phyloP scores from a whole-genome alignment of 92 coral and sea anemone genomes.

The Blastomussa wellsi region DNA sequence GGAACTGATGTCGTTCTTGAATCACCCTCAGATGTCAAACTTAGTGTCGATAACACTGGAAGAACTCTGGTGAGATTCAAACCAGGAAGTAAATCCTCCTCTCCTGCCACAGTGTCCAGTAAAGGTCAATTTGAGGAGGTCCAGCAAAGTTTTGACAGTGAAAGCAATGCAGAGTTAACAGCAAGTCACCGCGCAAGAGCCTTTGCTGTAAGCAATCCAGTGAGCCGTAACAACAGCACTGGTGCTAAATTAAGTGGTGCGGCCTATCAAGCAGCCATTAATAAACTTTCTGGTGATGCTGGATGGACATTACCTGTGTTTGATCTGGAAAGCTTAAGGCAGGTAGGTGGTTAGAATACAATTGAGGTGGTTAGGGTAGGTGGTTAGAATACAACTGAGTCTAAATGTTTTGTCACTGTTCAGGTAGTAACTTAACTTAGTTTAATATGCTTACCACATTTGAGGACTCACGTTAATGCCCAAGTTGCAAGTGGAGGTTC shows the following conservation, averaged over 20 bases:
- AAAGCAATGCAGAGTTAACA: neutral
- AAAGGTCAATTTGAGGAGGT: neutral
- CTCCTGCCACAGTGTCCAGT: neutral
- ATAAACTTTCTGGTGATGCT: conserved; percentile 25
- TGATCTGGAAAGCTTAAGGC: conserved; percentile 64
- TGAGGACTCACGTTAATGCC: no score
- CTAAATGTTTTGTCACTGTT: no score
- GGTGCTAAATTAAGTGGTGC: conserved; percentile 30
- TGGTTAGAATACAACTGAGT: no score
- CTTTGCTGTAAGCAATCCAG: conserved; percentile 8
- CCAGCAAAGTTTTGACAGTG: neutral
- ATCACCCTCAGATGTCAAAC: conserved; percentile 28
- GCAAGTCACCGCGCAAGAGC: conserved; percentile 11
- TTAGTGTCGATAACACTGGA: conserved; percentile 33
- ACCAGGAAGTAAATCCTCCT: neutral
- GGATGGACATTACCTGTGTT: conserved; percentile 65
- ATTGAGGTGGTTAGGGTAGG: no score
- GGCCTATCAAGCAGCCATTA: conserved; percentile 19
- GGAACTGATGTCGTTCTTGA: neutral
- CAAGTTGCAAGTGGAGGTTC: no score
- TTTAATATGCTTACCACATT: no score
- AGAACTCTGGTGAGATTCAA: conserved; percentile 32
- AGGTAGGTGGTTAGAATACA: no score
- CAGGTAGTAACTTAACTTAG: no score
- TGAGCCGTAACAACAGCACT: conserved; percentile 4